Evolutionary conservation across 2,113 vertebrate species (phyloP), one percentile per base, ranked within the genome.

Genomic region (Trinectes maculatus): DNA sequence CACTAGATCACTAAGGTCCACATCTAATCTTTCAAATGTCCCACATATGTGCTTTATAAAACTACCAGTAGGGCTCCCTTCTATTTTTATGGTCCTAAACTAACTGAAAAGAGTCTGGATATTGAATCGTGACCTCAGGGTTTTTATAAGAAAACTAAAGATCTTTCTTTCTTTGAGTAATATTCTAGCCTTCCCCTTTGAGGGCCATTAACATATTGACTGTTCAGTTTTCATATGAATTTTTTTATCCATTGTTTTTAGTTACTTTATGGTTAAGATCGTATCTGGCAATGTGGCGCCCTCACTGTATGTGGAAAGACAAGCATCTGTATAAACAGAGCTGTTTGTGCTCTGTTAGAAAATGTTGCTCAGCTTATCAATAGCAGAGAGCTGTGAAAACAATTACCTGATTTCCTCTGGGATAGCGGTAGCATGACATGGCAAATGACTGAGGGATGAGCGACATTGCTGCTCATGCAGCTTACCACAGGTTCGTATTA

Each of bases 401-500:
- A 74, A 87, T 86, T 75, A 77, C 36, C 71, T 77, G 51, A 74
- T 79, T 52, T 34, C 58, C 37, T 61, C 37, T 65, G 53, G 49
- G 34, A 29, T 2, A 60, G 61, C 59, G 24, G 70, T 55, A 25
- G 54, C 75, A 79, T 79, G 85, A 80, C 78, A 73, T 9, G 29
- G 77, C 66, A 80, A 46, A 31, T 64, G 74, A 81, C 72, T 69
- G 49, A 62, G 43, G 61, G 75, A 83, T 80, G 67, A 84, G 51
- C 8, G 3, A 55, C 57, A 77, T 77, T 55, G 4, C 51, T 25
- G 42, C 80, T 51, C 72, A 76, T 39, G 68, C 49, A 88, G 83
- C 84, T 80, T 87, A 79, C 53, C 65, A 83, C 88, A 88, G 77
- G 62, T 83, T 89, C 72, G 68, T 67, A 72, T 89, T 90, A 85